These are phyloP conservation scores for Trachelus stipa DNA, from an alignment of 2,888 invertebrate species.

Conservation along the genomic window DNA sequence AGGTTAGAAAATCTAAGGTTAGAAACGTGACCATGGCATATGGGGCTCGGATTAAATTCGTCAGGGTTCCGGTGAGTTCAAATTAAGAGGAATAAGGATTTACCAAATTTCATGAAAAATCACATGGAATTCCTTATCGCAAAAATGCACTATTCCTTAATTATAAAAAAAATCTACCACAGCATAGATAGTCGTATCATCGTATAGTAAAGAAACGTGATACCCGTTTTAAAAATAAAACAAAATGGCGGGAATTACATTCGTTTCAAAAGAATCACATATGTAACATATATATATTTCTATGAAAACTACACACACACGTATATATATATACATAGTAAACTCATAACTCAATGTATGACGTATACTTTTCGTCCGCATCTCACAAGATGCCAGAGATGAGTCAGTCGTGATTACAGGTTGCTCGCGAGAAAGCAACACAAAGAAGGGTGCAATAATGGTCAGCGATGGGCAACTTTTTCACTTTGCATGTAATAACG, in stretches of 20 bases:
- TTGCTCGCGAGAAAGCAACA: slow-evolving; percentile 1
- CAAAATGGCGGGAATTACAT: no score
- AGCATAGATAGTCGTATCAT: no score
- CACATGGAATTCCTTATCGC: no score
- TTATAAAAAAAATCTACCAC: no score
- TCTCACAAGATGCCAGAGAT: not conserved
- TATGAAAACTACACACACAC: no score
- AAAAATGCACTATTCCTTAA: no score
- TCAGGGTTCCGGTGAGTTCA: not conserved
- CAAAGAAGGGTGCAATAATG: slow-evolving; percentile 30
- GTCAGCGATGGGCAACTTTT: slow-evolving; percentile 44
- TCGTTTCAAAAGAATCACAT: no score
- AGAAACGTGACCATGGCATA: not conserved
- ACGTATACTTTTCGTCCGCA: not conserved
- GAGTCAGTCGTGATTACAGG: slow-evolving; percentile 1
- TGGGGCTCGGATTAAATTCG: not conserved
- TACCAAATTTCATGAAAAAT: not conserved
- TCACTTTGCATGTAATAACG: slow-evolving; percentile 38
- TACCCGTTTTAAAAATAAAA: no score
- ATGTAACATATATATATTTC: no score
- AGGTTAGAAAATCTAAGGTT: not conserved
- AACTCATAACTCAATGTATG: not conserved
- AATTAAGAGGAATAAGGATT: not conserved
- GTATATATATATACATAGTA: not conserved
- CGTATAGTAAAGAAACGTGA: no score